Conservation (phyloP, 1,140 invertebrate species). For the Lepidostoma basale region DNA sequence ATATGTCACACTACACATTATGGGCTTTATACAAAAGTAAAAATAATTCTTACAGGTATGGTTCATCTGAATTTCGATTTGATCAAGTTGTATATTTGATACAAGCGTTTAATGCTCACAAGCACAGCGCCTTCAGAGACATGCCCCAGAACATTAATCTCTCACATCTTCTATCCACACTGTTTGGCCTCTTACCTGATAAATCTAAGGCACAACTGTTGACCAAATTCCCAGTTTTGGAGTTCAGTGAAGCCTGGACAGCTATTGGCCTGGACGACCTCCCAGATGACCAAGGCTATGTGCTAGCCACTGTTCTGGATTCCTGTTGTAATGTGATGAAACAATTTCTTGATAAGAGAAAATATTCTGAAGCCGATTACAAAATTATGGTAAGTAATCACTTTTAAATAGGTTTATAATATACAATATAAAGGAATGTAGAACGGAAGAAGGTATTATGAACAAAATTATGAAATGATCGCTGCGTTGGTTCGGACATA, state of each 20-base stretch:
- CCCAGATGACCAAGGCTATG: not conserved
- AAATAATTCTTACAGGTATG: slow-evolving; percentile 33
- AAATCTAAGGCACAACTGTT: slow-evolving; percentile 24
- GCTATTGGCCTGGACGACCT: slow-evolving; percentile 10
- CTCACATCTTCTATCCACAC: slow-evolving; percentile 19
- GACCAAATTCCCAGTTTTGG: slow-evolving; percentile 12
- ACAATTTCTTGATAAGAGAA: not conserved
- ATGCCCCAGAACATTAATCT: slow-evolving; percentile 29
- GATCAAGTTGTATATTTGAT: slow-evolving; percentile 26
- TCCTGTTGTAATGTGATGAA: not conserved
- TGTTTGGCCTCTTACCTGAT: slow-evolving; percentile 31
- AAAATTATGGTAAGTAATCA: slow-evolving; percentile 16
- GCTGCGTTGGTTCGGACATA: too few relatives aligned
- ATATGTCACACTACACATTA: not conserved
- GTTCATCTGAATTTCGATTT: slow-evolving; percentile 28
- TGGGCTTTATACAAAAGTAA: not conserved
- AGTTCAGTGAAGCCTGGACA: slow-evolving; percentile 24
- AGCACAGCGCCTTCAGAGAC: slow-evolving; percentile 5
- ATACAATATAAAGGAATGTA: too few relatives aligned
- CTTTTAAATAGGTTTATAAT: too few relatives aligned
- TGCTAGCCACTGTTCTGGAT: not conserved
- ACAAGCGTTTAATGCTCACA: not conserved
- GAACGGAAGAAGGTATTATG: too few relatives aligned
- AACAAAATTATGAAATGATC: slow-evolving; percentile 1
- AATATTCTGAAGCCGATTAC: not conserved